Evolutionary conservation across 1,140 invertebrate genomes (phyloP), one percentile per base, ranked within the genome.

Genomic region (Adelges cooleyi): DNA sequence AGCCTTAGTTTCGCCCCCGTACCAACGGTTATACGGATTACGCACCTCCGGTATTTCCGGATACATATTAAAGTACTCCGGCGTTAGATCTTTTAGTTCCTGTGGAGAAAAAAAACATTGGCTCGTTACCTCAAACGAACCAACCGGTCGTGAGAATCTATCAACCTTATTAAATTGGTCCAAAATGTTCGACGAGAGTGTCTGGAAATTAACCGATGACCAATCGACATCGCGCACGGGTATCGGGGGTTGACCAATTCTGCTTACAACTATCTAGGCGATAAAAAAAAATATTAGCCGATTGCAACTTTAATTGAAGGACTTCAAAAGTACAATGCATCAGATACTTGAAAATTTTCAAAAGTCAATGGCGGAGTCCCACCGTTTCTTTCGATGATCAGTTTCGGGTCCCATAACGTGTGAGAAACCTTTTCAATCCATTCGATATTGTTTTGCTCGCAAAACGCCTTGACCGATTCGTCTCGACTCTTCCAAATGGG

Each of bases 301-400:
- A 5, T 11, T 33, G 11, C 11, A 33, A 5, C 5, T 6, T 52
- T 20, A 40, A 66, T 40, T 25, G 65, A 65, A n/a, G n/a, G n/a
- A n/a, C n/a, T n/a, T n/a, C 6, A 72, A 72, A 73, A n/a, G n/a
- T n/a, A n/a, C n/a, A n/a, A n/a, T n/a, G n/a, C n/a, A n/a, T n/a
- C n/a, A n/a, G n/a, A n/a, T 67, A 83, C 82, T 74, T 86, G 75
- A 71, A 87, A 88, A 77, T 85, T 82, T 70, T 86, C 80, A 71
- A 85, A 88, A 0, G 85, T 88, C 1, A 87, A 74, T 2, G 86
- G 86, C 8, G 85, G 82, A 46, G 80, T 81, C 2, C 84, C 84
- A 2, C 84, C 84, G 72, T 87, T 88, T 23, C 79, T 80, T 33
- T 79, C 73, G 8, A 87, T 82, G 42, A 87, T 81, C 33, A 76